Evolutionary conservation across 2,888 invertebrate genomes (phyloP), one percentile per base, ranked within the genome.

Genomic region (Xestia xanthographa): DNA sequence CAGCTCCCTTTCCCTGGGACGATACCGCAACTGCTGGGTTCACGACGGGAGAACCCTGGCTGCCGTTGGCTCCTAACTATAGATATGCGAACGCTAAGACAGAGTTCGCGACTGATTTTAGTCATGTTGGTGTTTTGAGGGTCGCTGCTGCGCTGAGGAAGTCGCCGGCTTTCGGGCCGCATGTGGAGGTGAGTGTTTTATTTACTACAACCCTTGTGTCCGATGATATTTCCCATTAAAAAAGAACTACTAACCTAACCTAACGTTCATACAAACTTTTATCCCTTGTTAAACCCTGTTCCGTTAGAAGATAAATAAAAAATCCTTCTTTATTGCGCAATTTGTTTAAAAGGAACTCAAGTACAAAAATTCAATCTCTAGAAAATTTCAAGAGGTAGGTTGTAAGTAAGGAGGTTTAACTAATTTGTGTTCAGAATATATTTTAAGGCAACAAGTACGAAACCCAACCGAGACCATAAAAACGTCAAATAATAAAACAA

Each of bases 41-140:
- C 29, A 97, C 96, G n/a, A 94, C 95, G 4, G 97, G 97, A 1
- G 94, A 94, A 0, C 97, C 98, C 0, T 98, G 98, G 98, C 88
- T 98, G 11, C 98, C 98, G 0, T 93, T 98, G 12, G 95, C 97
- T 68, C 93, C 96, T 0, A 97, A 98, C 88, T 98, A 97, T 88
- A 94, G 95, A 90, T 96, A 94, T 34, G 94, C 97, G 0, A 98
- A 98, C 90, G 97, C 98, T 0, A 97, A 97, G 77, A 93, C 93
- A 0, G 97, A 98, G 87, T 97, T 97, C 43, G 89, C 90, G 0
- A 95, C 96, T 48, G 91, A 94, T 0, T 91, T 95, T 9, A 98
- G 97, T 50, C 97, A 97, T 80, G 88, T 92, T 65, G 93, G 94
- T 3, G 92, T 95, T 5, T 80, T 95, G 68, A 93, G 91, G 72